Percentiles rank a stretch among this genome's conserved stretches.
Conservation (phyloP, 2,888 invertebrate species). For the Ophion obscuratus region DNA sequence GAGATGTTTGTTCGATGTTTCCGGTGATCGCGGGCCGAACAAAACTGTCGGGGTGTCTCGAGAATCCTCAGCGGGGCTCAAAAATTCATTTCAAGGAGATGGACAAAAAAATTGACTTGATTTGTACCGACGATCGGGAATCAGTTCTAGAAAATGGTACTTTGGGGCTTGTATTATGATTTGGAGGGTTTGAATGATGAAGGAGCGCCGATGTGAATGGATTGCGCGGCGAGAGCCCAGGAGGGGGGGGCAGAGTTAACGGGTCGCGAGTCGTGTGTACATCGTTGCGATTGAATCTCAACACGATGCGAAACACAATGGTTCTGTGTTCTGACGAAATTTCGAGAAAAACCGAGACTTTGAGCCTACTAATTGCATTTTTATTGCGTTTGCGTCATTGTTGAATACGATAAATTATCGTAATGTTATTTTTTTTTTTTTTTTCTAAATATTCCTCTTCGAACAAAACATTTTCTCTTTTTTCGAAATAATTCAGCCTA, state of each 20-base stretch:
- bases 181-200: slow-evolving; percentile 54
- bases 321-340: slow-evolving; percentile 20
- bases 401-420: neutral
- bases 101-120: neutral
- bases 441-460: no score
- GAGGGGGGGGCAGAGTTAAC: slow-evolving; percentile 44
- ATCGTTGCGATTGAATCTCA: slow-evolving; percentile 39
- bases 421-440: no score
- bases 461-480: no score
- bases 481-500: no score
- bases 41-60: neutral
- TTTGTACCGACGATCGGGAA: no score
- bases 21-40: no score
- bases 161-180: no score
- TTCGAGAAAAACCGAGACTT: neutral
- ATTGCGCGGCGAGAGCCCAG: slow-evolving; percentile 34
- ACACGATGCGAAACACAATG: slow-evolving; percentile 15
- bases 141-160: no score
- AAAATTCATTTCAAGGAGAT: neutral
- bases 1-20: no score
- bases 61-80: no score
- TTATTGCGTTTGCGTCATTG: slow-evolving; percentile 14
- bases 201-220: slow-evolving; percentile 60
- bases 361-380: slow-evolving; percentile 14
- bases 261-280: slow-evolving; percentile 41